Percentiles rank a stretch among this genome's conserved stretches.
phyloP scores from a whole-genome alignment of 1,140 invertebrate genomes.

The Leptinotarsa texana region DNA sequence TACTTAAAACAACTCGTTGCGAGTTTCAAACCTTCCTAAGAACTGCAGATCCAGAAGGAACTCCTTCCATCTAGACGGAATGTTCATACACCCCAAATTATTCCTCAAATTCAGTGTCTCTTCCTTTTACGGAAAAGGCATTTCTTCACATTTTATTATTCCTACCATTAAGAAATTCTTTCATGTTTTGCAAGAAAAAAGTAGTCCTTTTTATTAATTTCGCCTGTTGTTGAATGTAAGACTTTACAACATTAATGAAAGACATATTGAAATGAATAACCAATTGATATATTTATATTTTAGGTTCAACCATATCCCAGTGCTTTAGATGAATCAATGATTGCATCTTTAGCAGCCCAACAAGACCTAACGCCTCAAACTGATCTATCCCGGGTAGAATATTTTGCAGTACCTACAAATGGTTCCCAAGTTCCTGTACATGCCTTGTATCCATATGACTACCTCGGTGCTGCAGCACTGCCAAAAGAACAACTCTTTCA shows the following conservation, averaged over 20 bases:
- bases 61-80: too few species aligned
- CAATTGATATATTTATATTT: slow-evolving; percentile 17
- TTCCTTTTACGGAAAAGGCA: too few species aligned
- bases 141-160: too few species aligned
- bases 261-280: not conserved
- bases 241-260: not conserved
- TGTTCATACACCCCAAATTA: too few species aligned
- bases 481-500: slow-evolving; percentile 51
- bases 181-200: too few species aligned
- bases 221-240: too few species aligned
- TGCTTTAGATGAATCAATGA: slow-evolving; percentile 51
- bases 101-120: too few species aligned
- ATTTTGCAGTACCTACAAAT: slow-evolving; percentile 59
- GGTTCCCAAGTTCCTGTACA: slow-evolving; percentile 52
- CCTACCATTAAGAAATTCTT: too few species aligned
- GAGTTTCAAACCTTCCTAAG: too few species aligned
- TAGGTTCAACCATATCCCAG: slow-evolving; percentile 50
- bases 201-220: too few species aligned
- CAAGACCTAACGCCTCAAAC: slow-evolving; percentile 38
- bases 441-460: slow-evolving; percentile 52
- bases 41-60: too few species aligned
- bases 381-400: slow-evolving; percentile 55
- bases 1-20: too few species aligned
- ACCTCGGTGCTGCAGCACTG: slow-evolving; percentile 48
- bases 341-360: slow-evolving; percentile 48